These are phyloP conservation scores for Leucoraja erinaceus DNA, from an alignment of 2,113 vertebrate species.

Conservation along the genomic window DNA sequence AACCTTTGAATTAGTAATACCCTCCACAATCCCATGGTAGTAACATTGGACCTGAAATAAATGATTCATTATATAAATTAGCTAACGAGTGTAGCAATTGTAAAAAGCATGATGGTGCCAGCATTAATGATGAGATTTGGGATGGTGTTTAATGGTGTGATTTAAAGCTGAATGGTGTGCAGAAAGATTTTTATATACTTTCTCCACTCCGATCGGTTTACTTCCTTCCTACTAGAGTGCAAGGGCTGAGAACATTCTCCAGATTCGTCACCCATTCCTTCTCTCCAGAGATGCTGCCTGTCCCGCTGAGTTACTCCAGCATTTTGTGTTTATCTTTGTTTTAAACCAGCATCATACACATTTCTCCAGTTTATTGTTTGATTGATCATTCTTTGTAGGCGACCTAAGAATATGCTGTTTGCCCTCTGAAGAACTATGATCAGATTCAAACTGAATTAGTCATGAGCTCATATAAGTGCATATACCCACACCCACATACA, in stretches of 20 bases:
- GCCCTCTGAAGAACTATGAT: neutral
- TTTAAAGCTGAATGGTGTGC: neutral
- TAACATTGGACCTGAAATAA: slow-evolving; percentile 54
- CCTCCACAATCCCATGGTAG: slow-evolving; percentile 54
- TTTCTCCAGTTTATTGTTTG: neutral
- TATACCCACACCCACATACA: neutral
- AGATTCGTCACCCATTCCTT: too few species aligned
- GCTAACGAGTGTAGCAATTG: too few species aligned
- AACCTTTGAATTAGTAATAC: slow-evolving; percentile 47
- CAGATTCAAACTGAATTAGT: neutral
- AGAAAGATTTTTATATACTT: neutral
- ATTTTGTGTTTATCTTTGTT: too few species aligned
- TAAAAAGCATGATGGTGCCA: neutral
- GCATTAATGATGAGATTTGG: neutral
- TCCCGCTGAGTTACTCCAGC: too few species aligned
- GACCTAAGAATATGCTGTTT: neutral
- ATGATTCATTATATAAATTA: neutral
- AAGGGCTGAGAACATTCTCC: neutral
- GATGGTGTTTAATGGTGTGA: neutral
- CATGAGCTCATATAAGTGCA: neutral
- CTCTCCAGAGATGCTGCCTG: too few species aligned
- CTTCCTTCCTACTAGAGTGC: too few species aligned
- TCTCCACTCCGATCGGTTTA: neutral
- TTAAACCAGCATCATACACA: too few species aligned
- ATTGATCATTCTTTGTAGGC: neutral